phyloP scores from a whole-genome alignment of 2,888 invertebrate genomes.

The Leptopilina myrica region DNA sequence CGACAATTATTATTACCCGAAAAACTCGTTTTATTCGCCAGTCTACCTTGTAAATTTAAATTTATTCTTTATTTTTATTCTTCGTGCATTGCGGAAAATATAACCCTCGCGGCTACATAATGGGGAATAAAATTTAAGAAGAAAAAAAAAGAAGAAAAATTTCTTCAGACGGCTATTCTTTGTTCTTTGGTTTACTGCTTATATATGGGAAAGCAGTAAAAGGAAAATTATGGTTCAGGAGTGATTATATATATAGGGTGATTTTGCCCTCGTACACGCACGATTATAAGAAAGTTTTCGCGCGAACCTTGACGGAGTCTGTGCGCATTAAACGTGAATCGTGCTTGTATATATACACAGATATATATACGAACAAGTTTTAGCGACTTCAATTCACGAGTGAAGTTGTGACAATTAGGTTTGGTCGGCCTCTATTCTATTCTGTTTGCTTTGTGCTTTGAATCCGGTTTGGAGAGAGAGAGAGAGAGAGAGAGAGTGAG shows the following conservation, averaged over 20 bases:
- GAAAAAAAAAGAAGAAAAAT: no score
- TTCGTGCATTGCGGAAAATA: no score
- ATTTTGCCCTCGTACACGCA: neutral
- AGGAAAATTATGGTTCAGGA: neutral
- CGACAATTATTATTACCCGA: no score
- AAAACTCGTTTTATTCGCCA: no score
- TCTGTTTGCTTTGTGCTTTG: constrained; percentile 32
- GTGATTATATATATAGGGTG: constrained; percentile 2
- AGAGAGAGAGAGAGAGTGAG: neutral
- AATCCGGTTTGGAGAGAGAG: constrained; percentile 3
- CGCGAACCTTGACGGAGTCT: neutral
- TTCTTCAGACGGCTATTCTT: neutral
- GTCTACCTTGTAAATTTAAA: no score
- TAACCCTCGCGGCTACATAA: no score
- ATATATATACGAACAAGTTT: constrained; percentile 21
- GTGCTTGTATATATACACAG: no score
- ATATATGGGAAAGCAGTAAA: constrained; percentile 9
- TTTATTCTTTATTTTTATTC: no score
- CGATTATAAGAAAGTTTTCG: constrained; percentile 24
- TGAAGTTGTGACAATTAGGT: constrained; percentile 27
- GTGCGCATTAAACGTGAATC: neutral
- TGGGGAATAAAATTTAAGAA: no score
- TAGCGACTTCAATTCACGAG: neutral
- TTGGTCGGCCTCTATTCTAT: constrained; percentile 33
- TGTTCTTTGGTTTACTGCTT: neutral